Conservation (phyloP, 2,113 vertebrate genomes). For the Henicopernis longicauda region DNA sequence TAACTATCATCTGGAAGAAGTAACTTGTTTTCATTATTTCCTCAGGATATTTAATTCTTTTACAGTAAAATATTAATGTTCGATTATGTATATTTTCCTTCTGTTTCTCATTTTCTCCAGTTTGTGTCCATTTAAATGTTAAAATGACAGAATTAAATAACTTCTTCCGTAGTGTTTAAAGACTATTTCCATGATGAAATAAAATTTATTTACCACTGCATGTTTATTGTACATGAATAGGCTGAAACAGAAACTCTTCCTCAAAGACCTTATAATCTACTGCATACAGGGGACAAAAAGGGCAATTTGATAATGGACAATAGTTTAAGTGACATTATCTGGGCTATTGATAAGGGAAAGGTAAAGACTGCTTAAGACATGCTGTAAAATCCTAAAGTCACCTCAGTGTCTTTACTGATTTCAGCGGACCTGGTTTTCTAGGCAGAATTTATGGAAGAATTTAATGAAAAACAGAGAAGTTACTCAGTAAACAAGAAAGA, state of each 20-base stretch:
- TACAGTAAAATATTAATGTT: conserved; percentile 65
- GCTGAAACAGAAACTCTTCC: background rate
- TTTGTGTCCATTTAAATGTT: conserved; percentile 33
- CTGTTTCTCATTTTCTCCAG: conserved; percentile 2
- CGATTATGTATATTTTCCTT: conserved; percentile 29
- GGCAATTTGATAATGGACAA: background rate
- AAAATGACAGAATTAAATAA: conserved; percentile 11
- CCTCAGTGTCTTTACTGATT: background rate
- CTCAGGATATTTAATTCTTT: conserved; percentile 59
- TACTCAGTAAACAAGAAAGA: background rate
- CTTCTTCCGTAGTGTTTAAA: background rate
- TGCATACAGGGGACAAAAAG: background rate
- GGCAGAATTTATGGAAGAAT: background rate
- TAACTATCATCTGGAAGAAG: conserved; percentile 59
- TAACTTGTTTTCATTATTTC: conserved; percentile 57
- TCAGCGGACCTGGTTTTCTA: background rate
- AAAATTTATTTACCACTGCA: background rate
- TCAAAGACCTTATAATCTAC: background rate
- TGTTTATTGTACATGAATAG: background rate
- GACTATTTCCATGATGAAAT: background rate
- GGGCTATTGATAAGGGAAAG: background rate
- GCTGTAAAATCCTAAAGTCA: background rate
- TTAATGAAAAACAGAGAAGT: background rate
- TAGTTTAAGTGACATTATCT: background rate
- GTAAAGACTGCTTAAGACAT: background rate